These are phyloP conservation scores for Pammene fasciana DNA, from an alignment of 2,888 invertebrate genomes.

Conservation along the genomic window DNA sequence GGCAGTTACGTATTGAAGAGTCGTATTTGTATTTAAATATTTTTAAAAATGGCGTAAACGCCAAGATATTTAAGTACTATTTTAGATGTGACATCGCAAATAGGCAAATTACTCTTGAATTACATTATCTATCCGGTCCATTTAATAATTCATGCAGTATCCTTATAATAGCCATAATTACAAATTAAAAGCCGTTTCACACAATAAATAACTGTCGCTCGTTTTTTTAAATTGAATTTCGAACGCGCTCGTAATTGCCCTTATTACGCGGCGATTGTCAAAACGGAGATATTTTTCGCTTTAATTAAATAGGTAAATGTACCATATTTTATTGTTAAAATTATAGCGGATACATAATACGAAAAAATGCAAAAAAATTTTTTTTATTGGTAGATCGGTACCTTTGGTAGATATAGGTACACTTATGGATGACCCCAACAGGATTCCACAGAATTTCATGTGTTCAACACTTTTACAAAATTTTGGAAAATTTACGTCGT, in stretches of 20 bases:
- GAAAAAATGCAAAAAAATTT: too few relatives aligned
- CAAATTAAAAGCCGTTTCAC: constrained; percentile 42
- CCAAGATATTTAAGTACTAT: not conserved
- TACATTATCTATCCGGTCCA: constrained; percentile 35
- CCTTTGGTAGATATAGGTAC: too few relatives aligned
- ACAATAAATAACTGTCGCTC: constrained; percentile 36
- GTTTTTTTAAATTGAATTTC: constrained; percentile 38
- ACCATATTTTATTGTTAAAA: too few relatives aligned
- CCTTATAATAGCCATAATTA: constrained; percentile 39
- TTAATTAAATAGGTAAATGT: not conserved
- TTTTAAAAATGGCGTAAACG: not conserved
- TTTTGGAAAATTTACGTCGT: too few relatives aligned
- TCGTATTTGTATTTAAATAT: not conserved
- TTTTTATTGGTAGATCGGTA: too few relatives aligned
- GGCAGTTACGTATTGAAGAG: not conserved
- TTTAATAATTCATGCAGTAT: constrained; percentile 40
- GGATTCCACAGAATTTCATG: too few relatives aligned
- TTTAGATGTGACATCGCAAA: not conserved
- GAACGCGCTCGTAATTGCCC: constrained; percentile 35
- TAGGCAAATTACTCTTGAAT: constrained; percentile 32
- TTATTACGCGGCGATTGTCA: constrained; percentile 39
- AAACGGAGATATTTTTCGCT: constrained; percentile 25
- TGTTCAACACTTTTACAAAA: too few relatives aligned
- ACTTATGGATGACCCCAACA: too few relatives aligned
- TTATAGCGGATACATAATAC: too few relatives aligned